Conservation (phyloP, 2,888 invertebrate genomes). For the Stenotaenia linearis region DNA sequence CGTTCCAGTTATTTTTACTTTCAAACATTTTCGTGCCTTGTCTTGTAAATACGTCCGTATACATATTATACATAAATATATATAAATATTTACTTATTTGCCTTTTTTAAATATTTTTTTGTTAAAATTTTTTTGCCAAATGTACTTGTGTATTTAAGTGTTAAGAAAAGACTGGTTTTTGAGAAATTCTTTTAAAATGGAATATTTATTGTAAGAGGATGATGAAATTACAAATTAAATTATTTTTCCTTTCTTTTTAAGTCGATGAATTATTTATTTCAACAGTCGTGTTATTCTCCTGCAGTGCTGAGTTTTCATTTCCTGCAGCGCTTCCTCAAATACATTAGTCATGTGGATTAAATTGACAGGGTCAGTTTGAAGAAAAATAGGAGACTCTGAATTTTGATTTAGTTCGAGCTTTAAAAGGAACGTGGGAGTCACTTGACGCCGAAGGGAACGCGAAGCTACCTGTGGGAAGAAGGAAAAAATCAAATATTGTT, state of each 20-base stretch:
- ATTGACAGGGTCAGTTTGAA: constrained; percentile 41
- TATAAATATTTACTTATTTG: not conserved
- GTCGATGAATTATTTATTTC: not conserved
- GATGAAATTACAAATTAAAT: constrained; percentile 16
- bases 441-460: constrained; percentile 33
- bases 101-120: not conserved
- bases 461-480: constrained; percentile 35
- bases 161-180: not conserved
- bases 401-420: constrained; percentile 29
- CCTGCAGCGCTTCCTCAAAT: constrained; percentile 58
- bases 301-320: constrained; percentile 55
- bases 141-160: not conserved
- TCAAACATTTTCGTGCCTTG: not conserved
- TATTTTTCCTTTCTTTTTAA: not conserved
- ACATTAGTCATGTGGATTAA: constrained; percentile 58
- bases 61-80: not conserved
- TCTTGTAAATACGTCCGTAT: not conserved
- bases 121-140: not conserved
- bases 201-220: constrained; percentile 6
- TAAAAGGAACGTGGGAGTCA: constrained; percentile 31
- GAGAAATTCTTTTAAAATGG: not conserved
- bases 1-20: not conserved
- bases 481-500: too few species aligned
- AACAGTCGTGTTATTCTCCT: constrained; percentile 42
- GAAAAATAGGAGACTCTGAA: not conserved